Conservation (phyloP, 2,113 vertebrate species). For the Eulemur macaco region DNA sequence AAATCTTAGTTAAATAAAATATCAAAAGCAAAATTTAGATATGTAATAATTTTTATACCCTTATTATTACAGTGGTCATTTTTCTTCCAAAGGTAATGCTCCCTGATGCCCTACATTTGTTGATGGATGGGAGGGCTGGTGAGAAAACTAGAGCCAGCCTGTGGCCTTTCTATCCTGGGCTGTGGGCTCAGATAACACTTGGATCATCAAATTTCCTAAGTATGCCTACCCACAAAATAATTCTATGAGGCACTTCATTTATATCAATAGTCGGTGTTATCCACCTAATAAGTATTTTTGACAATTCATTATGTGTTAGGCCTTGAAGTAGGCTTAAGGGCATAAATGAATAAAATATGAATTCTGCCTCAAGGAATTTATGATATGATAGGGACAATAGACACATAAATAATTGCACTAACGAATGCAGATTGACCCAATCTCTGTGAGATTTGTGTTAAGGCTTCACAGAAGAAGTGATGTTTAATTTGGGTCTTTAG, state of each 20-base stretch:
- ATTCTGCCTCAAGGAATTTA: constrained; percentile 22
- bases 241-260: neutral
- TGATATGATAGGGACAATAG: neutral
- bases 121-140: neutral
- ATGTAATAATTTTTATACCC: neutral
- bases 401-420: constrained; percentile 1
- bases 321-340: neutral
- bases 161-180: neutral
- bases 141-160: neutral
- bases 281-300: constrained; percentile 39
- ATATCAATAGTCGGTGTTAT: neutral
- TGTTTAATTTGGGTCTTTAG: neutral
- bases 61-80: neutral
- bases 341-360: constrained; percentile 61
- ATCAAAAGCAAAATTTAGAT: neutral
- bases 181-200: neutral
- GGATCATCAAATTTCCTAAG: neutral
- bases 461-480: neutral
- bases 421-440: neutral
- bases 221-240: neutral
- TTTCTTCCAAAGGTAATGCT: neutral
- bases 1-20: neutral
- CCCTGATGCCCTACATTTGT: neutral
- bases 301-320: neutral
- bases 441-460: neutral